Evolutionary conservation across 2,888 invertebrate species (phyloP).

Genomic region (Muscina levida): DNA sequence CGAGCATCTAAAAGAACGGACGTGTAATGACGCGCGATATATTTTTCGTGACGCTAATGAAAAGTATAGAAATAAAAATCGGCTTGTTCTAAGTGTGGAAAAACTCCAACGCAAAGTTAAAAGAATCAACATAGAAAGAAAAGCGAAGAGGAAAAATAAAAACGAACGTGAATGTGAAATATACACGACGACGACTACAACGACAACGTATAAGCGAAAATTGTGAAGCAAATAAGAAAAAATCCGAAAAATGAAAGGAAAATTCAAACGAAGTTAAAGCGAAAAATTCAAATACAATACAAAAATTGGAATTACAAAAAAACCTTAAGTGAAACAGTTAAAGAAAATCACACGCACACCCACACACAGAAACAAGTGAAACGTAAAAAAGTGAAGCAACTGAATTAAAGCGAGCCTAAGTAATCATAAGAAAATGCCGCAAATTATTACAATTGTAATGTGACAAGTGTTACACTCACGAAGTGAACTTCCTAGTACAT

Average conservation of each 20-base stretch:
- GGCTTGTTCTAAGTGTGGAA: slow-evolving; percentile 65
- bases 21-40: slow-evolving; percentile 76
- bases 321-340: slow-evolving; percentile 37
- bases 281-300: slow-evolving; percentile 43
- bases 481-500: too few species aligned
- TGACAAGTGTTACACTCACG: too few species aligned
- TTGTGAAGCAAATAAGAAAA: slow-evolving; percentile 49
- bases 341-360: not conserved
- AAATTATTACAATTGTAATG: too few species aligned
- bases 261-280: slow-evolving; percentile 48
- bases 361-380: not conserved
- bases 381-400: not conserved
- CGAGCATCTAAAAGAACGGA: slow-evolving; percentile 78
- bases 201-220: slow-evolving; percentile 52
- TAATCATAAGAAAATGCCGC: too few species aligned
- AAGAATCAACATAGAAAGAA: slow-evolving; percentile 39
- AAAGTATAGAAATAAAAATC: slow-evolving; percentile 67
- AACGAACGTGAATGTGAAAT: slow-evolving; percentile 57
- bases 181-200: too few species aligned
- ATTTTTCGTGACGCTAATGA: slow-evolving; percentile 69
- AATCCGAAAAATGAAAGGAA: slow-evolving; percentile 10
- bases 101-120: slow-evolving; percentile 63
- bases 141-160: slow-evolving; percentile 41
- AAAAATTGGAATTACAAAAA: slow-evolving; percentile 42
- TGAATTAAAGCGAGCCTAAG: too few species aligned